These are phyloP conservation scores for Nothura maculosa DNA, from an alignment of 2,797 vertebrate species.

Conservation along the genomic window DNA sequence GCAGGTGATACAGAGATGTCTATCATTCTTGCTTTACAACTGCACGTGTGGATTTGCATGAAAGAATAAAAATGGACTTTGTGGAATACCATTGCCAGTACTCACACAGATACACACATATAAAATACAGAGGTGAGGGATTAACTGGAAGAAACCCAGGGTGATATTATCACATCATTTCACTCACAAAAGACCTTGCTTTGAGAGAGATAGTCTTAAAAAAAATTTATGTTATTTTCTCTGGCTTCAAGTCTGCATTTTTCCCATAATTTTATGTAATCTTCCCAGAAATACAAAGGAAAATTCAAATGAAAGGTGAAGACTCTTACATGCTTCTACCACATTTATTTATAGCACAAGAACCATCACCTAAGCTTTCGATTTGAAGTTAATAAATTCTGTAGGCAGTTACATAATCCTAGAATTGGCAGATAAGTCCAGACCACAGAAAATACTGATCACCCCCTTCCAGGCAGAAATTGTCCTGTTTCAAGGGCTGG, in stretches of 20 bases:
- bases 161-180: background rate
- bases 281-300: conserved; percentile 41
- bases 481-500: background rate
- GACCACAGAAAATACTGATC: conserved; percentile 8
- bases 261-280: conserved; percentile 45
- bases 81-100: background rate
- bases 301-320: conserved; percentile 14
- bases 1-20: background rate
- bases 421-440: conserved; percentile 26
- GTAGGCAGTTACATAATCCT: background rate
- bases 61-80: background rate
- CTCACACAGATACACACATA: background rate
- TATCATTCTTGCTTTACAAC: background rate
- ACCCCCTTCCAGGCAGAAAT: background rate
- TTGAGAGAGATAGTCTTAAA: background rate
- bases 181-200: background rate
- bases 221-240: background rate
- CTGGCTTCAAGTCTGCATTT: conserved; percentile 28
- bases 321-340: background rate
- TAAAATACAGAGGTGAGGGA: background rate
- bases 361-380: conserved; percentile 47
- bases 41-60: background rate
- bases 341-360: conserved; percentile 43
- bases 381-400: conserved; percentile 49
- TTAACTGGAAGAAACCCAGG: background rate